Base-by-base conservation (phyloP, 2,797 vertebrate species). In the Pipistrellus kuhlii region DNA sequence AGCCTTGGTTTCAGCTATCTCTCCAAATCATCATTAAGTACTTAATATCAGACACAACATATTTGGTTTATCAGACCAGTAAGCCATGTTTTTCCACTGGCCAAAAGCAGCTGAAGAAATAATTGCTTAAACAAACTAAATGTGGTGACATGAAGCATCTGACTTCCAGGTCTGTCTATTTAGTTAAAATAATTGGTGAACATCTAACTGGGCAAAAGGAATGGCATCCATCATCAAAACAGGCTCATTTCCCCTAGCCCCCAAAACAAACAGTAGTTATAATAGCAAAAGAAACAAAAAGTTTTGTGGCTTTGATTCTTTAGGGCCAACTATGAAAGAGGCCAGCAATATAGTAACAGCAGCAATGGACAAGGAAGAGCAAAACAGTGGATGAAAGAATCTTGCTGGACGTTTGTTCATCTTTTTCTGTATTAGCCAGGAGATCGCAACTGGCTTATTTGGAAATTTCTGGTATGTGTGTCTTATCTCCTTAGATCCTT, bases 51-150 rank as follows among this genome's bases (percentile, higher is more conserved):
- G 98, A 98, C 98, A 98, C 97, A 98, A 98, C 98, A 98, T 98
- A 98, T 99, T 99, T 98, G 99, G 99, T 98, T 99, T 98, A 97
- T 98, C 98, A 98, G 98, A 98, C 98, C 96, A 96, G 97, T 96
- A 97, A 96, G 96, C 94, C 86, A 75, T 17, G 93, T 96, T 97
- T 97, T 96, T 73, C 96, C 94, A 97, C 96, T 96, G 95, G 96
- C 96, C 97, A 97, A 92, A 96, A 97, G 96, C 97, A 98, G 97
- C 96, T 97, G 95, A 96, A 97, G 96, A 97, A 94, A 97, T 96
- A 97, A 96, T 59, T 93, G 97, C 96, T 94, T 96, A 96, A 98
- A 97, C 96, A 97, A 97, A 97, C 96, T 97, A 97, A 97, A 98
- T 93, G 97, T 95, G 96, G 93, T 97, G 96, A 97, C 97, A 93